Evolutionary conservation across 1,140 invertebrate genomes (phyloP).

Genomic region (Branchinecta lindahli): DNA sequence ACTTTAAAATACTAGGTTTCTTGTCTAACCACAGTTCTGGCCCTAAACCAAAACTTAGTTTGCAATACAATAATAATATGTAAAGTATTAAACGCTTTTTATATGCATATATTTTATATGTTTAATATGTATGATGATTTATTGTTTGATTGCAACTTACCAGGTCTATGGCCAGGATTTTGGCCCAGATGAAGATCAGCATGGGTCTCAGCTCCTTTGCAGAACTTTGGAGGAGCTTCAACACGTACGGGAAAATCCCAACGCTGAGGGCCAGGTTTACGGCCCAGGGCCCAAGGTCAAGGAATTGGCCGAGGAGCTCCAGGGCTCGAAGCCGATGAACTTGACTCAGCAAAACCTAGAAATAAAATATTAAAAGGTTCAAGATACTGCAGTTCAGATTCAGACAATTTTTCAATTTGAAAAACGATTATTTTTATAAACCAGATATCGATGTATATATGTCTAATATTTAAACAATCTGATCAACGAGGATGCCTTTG

Average conservation of each 20-base stretch:
- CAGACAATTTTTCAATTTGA: background rate
- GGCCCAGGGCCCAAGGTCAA: slow-evolving; percentile 92
- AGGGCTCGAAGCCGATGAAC: slow-evolving; percentile 87
- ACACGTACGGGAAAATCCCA: slow-evolving; percentile 96
- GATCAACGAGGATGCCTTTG: no score
- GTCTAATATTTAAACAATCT: no score
- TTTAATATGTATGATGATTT: no score
- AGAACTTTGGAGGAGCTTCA: slow-evolving; percentile 80
- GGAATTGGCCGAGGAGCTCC: slow-evolving; percentile 82
- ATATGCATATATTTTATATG: no score
- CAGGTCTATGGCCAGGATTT: slow-evolving; percentile 91
- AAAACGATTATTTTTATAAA: no score
- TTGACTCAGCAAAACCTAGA: slow-evolving; percentile 78
- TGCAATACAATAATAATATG: no score
- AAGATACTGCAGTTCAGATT: background rate
- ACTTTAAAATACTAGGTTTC: no score
- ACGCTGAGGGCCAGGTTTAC: slow-evolving; percentile 90
- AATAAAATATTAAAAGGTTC: no score
- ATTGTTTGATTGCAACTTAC: slow-evolving; percentile 38
- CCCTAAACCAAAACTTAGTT: no score
- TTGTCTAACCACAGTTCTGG: no score
- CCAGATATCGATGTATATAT: no score
- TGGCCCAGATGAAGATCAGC: slow-evolving; percentile 97
- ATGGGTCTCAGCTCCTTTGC: slow-evolving; percentile 77
- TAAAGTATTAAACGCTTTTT: no score